Evolutionary conservation across 2,888 invertebrate genomes (phyloP).

Genomic region (Drosophila dives): DNA sequence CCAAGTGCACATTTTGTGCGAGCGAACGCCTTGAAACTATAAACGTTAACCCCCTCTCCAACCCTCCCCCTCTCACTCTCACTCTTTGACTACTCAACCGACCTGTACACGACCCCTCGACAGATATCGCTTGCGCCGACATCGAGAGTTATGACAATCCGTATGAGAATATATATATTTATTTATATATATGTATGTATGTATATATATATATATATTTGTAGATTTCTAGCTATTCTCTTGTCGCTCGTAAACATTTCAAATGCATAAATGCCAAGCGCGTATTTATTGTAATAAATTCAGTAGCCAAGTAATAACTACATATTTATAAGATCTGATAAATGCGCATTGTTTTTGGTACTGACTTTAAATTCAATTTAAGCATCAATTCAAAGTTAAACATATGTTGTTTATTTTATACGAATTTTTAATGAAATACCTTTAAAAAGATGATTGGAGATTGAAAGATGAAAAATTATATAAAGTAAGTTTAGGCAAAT

Average conservation of each 20-base stretch:
- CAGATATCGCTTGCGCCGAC: conserved; percentile 25
- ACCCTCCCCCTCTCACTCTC: not conserved
- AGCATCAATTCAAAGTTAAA: not conserved
- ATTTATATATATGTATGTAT: not conserved
- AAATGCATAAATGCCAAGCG: conserved; percentile 73
- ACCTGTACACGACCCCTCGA: conserved; percentile 40
- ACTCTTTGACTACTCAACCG: conserved; percentile 29
- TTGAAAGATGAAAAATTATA: not conserved
- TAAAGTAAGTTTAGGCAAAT: not conserved
- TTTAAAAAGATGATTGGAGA: not conserved
- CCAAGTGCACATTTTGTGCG: conserved; percentile 30
- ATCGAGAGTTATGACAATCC: conserved; percentile 76
- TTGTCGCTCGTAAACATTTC: conserved; percentile 52
- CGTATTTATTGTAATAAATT: conserved; percentile 63
- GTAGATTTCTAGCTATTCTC: conserved; percentile 21
- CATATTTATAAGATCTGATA: conserved; percentile 43
- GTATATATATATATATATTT: not conserved
- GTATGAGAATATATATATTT: conserved; percentile 20
- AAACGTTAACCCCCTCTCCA: conserved; percentile 5
- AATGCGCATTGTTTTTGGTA: conserved; percentile 38
- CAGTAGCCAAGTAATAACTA: conserved; percentile 55
- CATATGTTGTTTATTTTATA: not conserved
- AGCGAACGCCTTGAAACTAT: conserved; percentile 70
- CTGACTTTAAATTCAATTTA: not conserved
- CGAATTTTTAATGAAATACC: not conserved